Evolutionary conservation across 2,797 vertebrate species (phyloP).

Genomic region (Arctocebus calabarensis): DNA sequence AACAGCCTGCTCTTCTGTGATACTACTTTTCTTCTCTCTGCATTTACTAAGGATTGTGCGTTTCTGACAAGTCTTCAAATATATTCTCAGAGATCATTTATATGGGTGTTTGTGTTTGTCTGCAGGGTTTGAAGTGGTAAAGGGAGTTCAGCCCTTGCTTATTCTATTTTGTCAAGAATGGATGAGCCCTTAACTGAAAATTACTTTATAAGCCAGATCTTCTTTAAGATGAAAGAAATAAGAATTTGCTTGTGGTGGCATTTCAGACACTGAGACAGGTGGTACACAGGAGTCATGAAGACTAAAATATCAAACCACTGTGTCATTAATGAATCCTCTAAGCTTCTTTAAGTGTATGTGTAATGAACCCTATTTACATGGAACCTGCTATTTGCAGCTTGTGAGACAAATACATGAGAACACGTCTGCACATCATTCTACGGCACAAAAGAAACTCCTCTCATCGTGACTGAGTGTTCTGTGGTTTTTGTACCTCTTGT

Average conservation of each 20-base stretch:
- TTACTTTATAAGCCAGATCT: neutral
- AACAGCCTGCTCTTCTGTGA: neutral
- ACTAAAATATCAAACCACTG: constrained; percentile 10
- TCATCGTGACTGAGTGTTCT: neutral
- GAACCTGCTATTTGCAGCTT: neutral
- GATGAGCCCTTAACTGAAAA: neutral
- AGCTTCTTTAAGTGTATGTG: neutral
- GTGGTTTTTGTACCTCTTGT: neutral
- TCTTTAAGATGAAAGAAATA: constrained; percentile 51
- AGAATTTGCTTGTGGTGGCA: neutral
- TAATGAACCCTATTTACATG: neutral
- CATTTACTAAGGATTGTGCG: neutral
- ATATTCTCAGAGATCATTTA: neutral
- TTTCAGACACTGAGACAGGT: constrained; percentile 13
- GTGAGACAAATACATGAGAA: neutral
- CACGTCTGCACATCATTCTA: neutral
- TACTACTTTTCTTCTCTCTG: neutral
- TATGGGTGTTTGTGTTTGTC: neutral
- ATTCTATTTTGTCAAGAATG: neutral
- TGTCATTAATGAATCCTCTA: constrained; percentile 10
- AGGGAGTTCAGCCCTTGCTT: neutral
- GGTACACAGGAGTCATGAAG: neutral
- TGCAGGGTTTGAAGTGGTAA: neutral
- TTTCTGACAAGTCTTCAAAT: neutral
- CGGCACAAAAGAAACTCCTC: neutral